A percentile compares a stretch with the other conserved stretches of the same genome.
These are phyloP conservation scores for Chromis chromis DNA, from an alignment of 2,797 vertebrate genomes.

Conservation along the genomic window DNA sequence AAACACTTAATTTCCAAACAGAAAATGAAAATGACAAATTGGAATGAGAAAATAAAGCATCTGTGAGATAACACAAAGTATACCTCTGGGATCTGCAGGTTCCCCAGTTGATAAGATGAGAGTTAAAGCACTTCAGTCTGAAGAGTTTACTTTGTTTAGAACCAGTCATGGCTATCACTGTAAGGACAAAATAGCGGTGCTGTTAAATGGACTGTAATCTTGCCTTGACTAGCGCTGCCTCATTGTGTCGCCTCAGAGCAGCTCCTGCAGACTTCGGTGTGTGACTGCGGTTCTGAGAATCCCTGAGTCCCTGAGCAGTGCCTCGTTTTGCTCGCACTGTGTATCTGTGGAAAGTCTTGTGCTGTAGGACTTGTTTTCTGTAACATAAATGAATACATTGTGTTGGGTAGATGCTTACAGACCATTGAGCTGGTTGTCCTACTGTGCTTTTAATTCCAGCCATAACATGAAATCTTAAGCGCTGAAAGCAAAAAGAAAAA, in stretches of 20 bases:
- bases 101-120: too few species aligned
- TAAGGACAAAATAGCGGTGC: neutral
- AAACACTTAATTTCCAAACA: too few species aligned
- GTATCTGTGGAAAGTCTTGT: slow-evolving; percentile 98
- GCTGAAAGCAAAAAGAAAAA: neutral
- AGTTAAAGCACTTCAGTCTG: neutral
- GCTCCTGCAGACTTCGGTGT: slow-evolving; percentile 91
- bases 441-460: neutral
- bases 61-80: too few species aligned
- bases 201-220: slow-evolving; percentile 26
- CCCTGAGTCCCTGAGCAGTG: slow-evolving; percentile 89
- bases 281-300: slow-evolving; percentile 87
- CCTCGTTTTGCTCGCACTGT: slow-evolving; percentile 94
- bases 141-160: neutral
- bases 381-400: slow-evolving; percentile 2
- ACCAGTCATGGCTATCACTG: neutral
- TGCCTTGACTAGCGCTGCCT: slow-evolving; percentile 89
- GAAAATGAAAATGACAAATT: too few species aligned
- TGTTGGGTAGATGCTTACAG: neutral
- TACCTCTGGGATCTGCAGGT: too few species aligned
- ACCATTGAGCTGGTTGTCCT: too few species aligned
- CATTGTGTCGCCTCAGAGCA: slow-evolving; percentile 91
- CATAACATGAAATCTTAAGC: neutral
- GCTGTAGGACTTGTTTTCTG: slow-evolving; percentile 89
- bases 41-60: too few species aligned